phyloP scores from a whole-genome alignment of 2,113 vertebrate species.

The Nyctereutes procyonoides region DNA sequence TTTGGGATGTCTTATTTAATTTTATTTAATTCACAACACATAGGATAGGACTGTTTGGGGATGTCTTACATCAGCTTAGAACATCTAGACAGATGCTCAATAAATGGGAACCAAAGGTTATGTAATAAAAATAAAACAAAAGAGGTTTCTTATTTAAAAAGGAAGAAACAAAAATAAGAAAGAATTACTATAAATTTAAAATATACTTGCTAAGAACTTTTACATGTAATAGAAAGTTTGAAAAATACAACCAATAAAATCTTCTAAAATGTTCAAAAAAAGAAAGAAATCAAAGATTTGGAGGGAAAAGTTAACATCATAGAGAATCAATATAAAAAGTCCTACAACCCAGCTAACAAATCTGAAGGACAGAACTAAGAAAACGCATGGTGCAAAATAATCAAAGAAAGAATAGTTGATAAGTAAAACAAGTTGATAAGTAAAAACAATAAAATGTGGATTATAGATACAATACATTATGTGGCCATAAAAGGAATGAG shows the following conservation, averaged over 20 bases:
- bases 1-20: neutral
- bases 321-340: neutral
- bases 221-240: neutral
- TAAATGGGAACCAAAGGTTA: neutral
- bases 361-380: neutral
- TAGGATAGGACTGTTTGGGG: neutral
- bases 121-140: neutral
- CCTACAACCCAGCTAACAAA: neutral
- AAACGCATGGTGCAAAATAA: neutral
- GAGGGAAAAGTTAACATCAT: neutral
- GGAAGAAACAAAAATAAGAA: neutral
- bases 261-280: conserved; percentile 44
- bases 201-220: neutral
- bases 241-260: conserved; percentile 48
- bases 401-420: neutral
- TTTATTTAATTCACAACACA: conserved; percentile 31
- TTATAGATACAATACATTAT: neutral
- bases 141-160: neutral
- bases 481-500: neutral
- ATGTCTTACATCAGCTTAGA: neutral
- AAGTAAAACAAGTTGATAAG: neutral
- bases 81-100: neutral
- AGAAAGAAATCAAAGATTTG: neutral
- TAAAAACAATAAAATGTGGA: neutral
- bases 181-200: neutral